Percentiles rank a stretch among this genome's conserved stretches.
Conservation (phyloP, 1,140 invertebrate species). For the Macrobrachium nipponense region DNA sequence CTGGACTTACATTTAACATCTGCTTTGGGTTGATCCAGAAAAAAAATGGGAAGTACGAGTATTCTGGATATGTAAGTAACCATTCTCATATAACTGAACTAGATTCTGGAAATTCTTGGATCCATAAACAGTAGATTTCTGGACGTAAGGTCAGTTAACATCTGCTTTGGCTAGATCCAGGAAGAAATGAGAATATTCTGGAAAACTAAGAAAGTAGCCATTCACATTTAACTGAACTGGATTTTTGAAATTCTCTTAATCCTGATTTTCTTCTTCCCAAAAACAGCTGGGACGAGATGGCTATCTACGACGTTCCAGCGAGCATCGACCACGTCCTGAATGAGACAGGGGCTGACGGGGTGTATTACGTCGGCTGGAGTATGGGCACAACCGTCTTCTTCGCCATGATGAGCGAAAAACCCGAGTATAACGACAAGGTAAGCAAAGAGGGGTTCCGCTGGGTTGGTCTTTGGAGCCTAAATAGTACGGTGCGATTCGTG, state of each 20-base stretch:
- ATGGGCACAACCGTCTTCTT: constrained; percentile 77
- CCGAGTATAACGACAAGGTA: constrained; percentile 73
- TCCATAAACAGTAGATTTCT: too few species aligned
- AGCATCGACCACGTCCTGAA: constrained; percentile 77
- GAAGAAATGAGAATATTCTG: background rate
- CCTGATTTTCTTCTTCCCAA: background rate
- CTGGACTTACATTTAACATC: too few species aligned
- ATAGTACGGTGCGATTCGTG: background rate
- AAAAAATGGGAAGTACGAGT: too few species aligned
- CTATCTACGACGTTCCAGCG: constrained; percentile 78
- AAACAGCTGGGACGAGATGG: constrained; percentile 82
- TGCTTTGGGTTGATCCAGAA: too few species aligned
- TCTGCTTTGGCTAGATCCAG: too few species aligned
- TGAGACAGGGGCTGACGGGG: constrained; percentile 72
- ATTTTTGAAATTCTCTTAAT: background rate
- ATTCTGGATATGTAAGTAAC: too few species aligned
- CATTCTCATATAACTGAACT: too few species aligned
- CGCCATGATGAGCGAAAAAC: constrained; percentile 75
- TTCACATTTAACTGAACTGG: background rate
- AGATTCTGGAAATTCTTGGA: too few species aligned
- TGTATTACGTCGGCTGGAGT: constrained; percentile 78
- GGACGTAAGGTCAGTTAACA: too few species aligned
- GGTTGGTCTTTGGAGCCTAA: background rate
- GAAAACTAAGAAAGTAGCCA: background rate
- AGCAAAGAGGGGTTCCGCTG: background rate